Conservation (phyloP, 2,113 vertebrate species). For the Myiagra hebetior region DNA sequence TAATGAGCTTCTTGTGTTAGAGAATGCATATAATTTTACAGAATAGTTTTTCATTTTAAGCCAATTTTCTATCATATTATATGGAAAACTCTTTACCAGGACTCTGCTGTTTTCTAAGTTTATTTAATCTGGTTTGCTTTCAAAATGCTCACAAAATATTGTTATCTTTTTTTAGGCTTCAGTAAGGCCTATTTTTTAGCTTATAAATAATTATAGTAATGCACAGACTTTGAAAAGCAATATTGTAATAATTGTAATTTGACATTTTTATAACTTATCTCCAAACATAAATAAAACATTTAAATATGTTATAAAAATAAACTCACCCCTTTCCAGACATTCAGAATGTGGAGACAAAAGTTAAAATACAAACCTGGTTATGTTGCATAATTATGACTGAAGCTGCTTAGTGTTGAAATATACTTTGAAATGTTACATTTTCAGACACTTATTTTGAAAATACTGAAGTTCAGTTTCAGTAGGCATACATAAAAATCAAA, state of each 20-base stretch:
- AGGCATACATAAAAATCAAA: neutral
- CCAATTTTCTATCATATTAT: neutral
- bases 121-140: neutral
- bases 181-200: neutral
- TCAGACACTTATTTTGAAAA: neutral
- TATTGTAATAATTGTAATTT: neutral
- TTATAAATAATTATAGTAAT: neutral
- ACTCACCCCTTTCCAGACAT: neutral
- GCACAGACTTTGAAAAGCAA: neutral
- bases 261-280: neutral
- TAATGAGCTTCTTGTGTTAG: neutral
- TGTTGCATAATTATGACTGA: neutral
- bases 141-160: neutral
- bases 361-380: neutral
- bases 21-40: neutral
- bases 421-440: neutral
- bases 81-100: neutral
- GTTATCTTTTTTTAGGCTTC: neutral
- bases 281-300: neutral
- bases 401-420: neutral
- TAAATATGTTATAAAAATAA: neutral
- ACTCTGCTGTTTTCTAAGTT: neutral
- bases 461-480: neutral
- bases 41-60: neutral
- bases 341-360: neutral